Evolutionary conservation across 2,888 invertebrate genomes (phyloP).

Genomic region (Neria commutata): DNA sequence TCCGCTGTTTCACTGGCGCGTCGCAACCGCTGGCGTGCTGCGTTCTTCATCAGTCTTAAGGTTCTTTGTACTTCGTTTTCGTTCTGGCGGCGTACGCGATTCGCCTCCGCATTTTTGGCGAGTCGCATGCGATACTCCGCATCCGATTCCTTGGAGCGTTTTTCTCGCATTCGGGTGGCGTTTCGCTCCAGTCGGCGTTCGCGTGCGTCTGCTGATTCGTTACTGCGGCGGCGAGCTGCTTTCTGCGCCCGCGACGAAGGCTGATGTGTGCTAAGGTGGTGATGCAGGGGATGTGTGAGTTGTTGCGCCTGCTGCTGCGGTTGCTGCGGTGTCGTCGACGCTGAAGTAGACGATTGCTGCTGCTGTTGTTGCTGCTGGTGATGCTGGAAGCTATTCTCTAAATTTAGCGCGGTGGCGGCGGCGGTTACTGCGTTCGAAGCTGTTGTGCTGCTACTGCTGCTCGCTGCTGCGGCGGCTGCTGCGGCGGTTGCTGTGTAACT

Average conservation of each 20-base stretch:
- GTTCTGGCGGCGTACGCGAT: conserved; percentile 60
- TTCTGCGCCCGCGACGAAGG: conserved; percentile 48
- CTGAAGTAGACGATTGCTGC: conserved; percentile 26
- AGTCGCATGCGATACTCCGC: conserved; percentile 58
- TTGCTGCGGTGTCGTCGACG: conserved; percentile 36
- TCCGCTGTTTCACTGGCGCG: conserved; percentile 60
- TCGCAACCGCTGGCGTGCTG: conserved; percentile 59
- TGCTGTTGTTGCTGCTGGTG: conserved; percentile 32
- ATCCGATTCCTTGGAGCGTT: conserved; percentile 58
- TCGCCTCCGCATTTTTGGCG: conserved; percentile 61
- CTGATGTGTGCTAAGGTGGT: conserved; percentile 48
- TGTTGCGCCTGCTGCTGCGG: conserved; percentile 32
- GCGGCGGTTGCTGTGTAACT: conserved; percentile 47
- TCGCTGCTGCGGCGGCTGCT: conserved; percentile 39
- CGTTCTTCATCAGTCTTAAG: conserved; percentile 62
- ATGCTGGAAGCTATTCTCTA: conserved; percentile 41
- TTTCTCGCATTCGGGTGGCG: conserved; percentile 62
- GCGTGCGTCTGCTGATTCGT: conserved; percentile 61
- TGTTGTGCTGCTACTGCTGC: conserved; percentile 34
- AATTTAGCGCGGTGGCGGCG: conserved; percentile 38
- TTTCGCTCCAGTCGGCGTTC: conserved; percentile 59
- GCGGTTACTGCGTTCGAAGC: conserved; percentile 36
- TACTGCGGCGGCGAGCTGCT: conserved; percentile 58
- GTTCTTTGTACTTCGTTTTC: conserved; percentile 62
- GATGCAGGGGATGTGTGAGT: conserved; percentile 49